Conservation (phyloP, 2,797 vertebrate species). For the Gila robusta region DNA sequence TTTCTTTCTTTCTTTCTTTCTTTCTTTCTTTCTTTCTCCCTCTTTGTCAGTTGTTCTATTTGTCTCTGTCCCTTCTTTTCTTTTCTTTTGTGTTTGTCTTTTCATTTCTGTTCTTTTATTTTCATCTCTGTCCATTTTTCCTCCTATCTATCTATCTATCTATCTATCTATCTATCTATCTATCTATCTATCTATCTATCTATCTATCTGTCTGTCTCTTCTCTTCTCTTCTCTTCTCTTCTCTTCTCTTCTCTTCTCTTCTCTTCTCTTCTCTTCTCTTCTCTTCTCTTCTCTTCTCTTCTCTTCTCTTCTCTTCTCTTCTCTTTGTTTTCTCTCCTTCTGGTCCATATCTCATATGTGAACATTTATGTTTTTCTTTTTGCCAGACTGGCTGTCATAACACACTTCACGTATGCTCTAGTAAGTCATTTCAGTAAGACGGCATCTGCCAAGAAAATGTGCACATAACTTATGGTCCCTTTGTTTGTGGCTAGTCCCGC, state of each 20-base stretch:
- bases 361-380: constrained; percentile 47
- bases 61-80: background rate
- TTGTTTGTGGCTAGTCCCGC: constrained; percentile 40
- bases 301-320: background rate
- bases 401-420: constrained; percentile 31
- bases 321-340: background rate
- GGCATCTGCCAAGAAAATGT: constrained; percentile 33
- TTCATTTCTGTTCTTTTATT: background rate
- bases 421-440: constrained; percentile 37
- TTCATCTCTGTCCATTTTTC: background rate
- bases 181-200: constrained; percentile 7
- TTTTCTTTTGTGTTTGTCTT: background rate
- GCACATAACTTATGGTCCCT: constrained; percentile 31
- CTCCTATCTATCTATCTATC: background rate
- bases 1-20: background rate
- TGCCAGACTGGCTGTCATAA: constrained; percentile 41
- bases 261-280: background rate
- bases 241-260: too few species aligned
- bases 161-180: background rate
- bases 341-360: constrained; percentile 26
- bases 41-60: background rate
- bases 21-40: background rate
- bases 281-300: background rate
- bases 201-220: background rate
- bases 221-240: background rate